Evolutionary conservation across 1,140 invertebrate genomes (phyloP), one percentile per base, ranked within the genome.

Genomic region (Ips typographus): DNA sequence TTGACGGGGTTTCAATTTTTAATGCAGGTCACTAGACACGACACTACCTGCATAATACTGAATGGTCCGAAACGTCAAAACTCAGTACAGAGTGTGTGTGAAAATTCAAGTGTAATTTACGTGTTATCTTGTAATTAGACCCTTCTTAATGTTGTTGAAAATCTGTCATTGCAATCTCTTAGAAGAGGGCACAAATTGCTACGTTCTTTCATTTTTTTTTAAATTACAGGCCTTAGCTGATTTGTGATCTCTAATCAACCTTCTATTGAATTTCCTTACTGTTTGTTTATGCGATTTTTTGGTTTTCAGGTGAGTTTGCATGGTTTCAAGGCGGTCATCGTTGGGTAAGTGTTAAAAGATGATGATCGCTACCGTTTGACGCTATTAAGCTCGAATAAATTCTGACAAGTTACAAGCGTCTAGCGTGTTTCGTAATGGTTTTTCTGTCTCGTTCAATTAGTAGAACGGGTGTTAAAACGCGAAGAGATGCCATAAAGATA

Each of bases 391-490:
- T 49, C 44, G 22, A 49, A 49, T 49, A 49, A 49, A 49, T 55
- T 55, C 52, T 37, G 52, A 22, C 52, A 37, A 6, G n/a, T 55
- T 55, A 55, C 52, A 55, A 36, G 36, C 8, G 37, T 55, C 52
- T 55, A 55, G 52, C 52, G 52, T 55, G 52, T 55, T 55, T 37
- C n/a, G 6, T 55, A 22, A 38, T 55, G 52, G n/a, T 55, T 55
- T 55, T 55, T 55, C 52, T 38, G 52, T 55, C 52, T 55, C n/a
- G n/a, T 55, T 55, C 52, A 38, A 55, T 55, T 55, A 55, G 37
- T 38, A 55, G n/a, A 22, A 55, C 52, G 37, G n/a, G 44, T 49
- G 44, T 49, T 49, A 49, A 55, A 37, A 55, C n/a, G 52, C 8
- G 52, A 7, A 37, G 37, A 55, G 52, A 55, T 55, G 52, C 52